These are phyloP conservation scores for Eonycteris spelaea DNA, from an alignment of 2,113 vertebrate genomes.

Conservation along the genomic window DNA sequence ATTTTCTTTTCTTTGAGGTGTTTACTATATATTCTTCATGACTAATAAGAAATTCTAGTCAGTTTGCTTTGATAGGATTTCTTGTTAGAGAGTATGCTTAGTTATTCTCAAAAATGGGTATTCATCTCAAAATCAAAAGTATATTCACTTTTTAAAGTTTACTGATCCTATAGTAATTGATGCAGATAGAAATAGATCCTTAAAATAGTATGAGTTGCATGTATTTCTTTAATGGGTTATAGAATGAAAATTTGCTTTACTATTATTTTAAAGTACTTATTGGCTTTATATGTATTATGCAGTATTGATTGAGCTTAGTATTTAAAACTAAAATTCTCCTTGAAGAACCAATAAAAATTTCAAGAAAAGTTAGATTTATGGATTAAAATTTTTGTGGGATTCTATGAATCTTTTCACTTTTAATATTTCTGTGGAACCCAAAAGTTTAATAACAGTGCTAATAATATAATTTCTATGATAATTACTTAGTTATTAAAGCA, in stretches of 20 bases:
- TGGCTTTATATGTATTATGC: neutral
- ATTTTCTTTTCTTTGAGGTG: neutral
- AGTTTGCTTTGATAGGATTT: neutral
- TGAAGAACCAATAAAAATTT: neutral
- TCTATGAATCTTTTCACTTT: neutral
- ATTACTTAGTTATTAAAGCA: neutral
- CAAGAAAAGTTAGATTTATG: neutral
- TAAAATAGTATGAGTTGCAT: neutral
- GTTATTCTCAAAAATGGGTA: neutral
- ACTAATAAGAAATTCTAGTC: constrained; percentile 2
- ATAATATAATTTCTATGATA: neutral
- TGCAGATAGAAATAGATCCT: neutral
- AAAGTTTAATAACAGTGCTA: neutral
- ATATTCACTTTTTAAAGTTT: neutral
- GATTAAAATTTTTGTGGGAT: neutral
- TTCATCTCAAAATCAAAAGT: neutral
- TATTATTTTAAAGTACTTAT: neutral
- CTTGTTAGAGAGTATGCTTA: neutral
- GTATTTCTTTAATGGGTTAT: neutral
- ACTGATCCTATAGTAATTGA: neutral
- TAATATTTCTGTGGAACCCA: neutral
- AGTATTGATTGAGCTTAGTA: neutral
- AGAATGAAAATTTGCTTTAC: neutral
- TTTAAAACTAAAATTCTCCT: neutral
- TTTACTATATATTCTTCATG: neutral